Conservation (phyloP, 2,888 invertebrate species). For the Auanema sp. region DNA sequence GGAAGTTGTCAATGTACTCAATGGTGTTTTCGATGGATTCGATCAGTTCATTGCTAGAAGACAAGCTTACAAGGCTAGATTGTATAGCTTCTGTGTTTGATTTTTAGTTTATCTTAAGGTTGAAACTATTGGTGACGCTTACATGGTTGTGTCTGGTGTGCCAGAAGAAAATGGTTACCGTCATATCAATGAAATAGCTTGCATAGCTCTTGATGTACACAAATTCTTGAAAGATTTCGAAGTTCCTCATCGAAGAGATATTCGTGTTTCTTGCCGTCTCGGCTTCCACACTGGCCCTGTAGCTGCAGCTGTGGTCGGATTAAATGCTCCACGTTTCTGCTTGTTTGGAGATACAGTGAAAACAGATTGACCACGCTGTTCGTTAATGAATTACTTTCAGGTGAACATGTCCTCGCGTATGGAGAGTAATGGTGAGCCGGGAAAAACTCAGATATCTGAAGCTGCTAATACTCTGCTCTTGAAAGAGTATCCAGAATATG, state of each 20-base stretch:
- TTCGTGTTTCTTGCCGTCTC: slow-evolving; percentile 42
- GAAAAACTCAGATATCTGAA: slow-evolving; percentile 58
- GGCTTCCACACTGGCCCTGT: slow-evolving; percentile 59
- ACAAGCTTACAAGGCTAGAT: slow-evolving; percentile 47
- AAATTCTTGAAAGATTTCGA: slow-evolving; percentile 52
- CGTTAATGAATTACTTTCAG: slow-evolving; percentile 16
- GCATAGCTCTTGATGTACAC: slow-evolving; percentile 56
- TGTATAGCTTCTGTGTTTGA: neutral
- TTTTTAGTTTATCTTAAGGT: slow-evolving; percentile 29
- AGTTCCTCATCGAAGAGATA: slow-evolving; percentile 46
- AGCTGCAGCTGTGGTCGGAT: slow-evolving; percentile 62
- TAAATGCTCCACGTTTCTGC: slow-evolving; percentile 63
- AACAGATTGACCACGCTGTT: neutral
- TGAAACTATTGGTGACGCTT: slow-evolving; percentile 62
- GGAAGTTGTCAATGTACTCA: slow-evolving; percentile 59
- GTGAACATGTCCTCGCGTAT: slow-evolving; percentile 61
- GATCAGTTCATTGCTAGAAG: slow-evolving; percentile 56
- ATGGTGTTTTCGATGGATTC: slow-evolving; percentile 58
- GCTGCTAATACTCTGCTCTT: slow-evolving; percentile 42
- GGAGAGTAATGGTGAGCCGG: slow-evolving; percentile 59
- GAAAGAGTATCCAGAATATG: slow-evolving; percentile 52
- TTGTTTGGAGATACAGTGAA: slow-evolving; percentile 60
- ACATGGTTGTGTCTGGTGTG: slow-evolving; percentile 61
- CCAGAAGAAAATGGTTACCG: slow-evolving; percentile 59
- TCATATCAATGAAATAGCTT: slow-evolving; percentile 54